Evolutionary conservation across 1,140 invertebrate genomes (phyloP), one percentile per base, ranked within the genome.

Genomic region (Drosophila asahinai): DNA sequence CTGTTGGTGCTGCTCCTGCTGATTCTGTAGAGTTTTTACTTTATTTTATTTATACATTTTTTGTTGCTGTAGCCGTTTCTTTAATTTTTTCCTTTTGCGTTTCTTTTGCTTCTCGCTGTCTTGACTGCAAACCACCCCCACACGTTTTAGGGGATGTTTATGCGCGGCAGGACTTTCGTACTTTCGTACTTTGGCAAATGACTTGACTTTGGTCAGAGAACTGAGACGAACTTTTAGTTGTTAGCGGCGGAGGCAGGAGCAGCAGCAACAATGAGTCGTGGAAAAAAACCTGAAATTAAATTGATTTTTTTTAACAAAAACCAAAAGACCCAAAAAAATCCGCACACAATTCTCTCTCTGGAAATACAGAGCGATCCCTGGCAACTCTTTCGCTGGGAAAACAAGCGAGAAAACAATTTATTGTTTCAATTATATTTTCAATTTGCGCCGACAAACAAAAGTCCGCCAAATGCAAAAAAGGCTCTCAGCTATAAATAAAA

Each of bases 381-480:
- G 68, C 65, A 86, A 86, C 82, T 86, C 82, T 86, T 86, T 86
- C 43, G 45, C 27, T 17, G 25, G 25, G 49, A 67, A 61, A 71
- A 71, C 64, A 66, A 55, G 52, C 52, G 52, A 5, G 54, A 57
- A 43, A 61, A 51, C 47, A 90, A 90, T 90, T 90, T 90, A 90
- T 90, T 80, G 81, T 91, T 90, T 90, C 86, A 90, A 90, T 90
- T 90, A 90, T 90, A 84, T 90, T 90, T 90, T 86, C 86, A 90
- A 90, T 90, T 90, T 90, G 79, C 82, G 86, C 82, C 86, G 67
- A 86, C 86, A 90, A 91, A 90, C 79, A 90, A 90, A 90, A 80
- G 67, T 72, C 65, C 66, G 77, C 67, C 63, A 77, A 76, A 82
- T 82, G 70, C 83, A 75, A 87, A 84, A 68, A 81, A 78, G 68